Base-by-base conservation (phyloP, 1,140 invertebrate species). In the Drosophila tsacasi region DNA sequence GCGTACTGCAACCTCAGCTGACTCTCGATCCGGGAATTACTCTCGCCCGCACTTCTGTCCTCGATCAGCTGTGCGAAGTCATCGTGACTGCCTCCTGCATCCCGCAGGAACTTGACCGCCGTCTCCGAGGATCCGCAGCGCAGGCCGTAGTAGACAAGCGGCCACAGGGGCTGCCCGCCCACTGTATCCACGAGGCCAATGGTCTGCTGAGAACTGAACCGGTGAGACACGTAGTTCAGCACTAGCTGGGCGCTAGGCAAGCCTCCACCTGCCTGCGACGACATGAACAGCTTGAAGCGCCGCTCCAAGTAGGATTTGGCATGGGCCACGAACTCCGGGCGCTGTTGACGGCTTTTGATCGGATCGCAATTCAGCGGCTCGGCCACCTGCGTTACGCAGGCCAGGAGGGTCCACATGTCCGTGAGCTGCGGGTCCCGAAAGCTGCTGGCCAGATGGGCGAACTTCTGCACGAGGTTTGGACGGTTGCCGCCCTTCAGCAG, bases 121-220 rank as follows among this genome's bases (percentile, higher is more conserved):
- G 97, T 97, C 77, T 95, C 95, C 7, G 97, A 94, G 92, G 98
- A 97, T 0, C 98, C 98, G 93, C 97, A 97, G 50, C 98, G 94
- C 63, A 99, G 93, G 81, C 97, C 98, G 92, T 98, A 98, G 92
- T 98, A 99, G 6, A 98, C 95, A 89, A 98, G 94, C 0, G 98
- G 97, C 92, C 92, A 93, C 5, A 98, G 94, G 2, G 98, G 98
- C 72, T 96, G 95, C 12, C 94, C 94, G 21, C 97, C 96, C 42
- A 97, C 97, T 3, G 97, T 91, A 6, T 96, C 96, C 91, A 98
- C 97, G 86, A 97, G 92, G 3, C 96, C 96, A 32, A 94, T 92
- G 63, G 93, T 92, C 58, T 93, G 92, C 21, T 94, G 91, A 9
- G 92, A 73, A 78, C 94, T 94, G 13, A 93, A 92, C 1, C 77